Conservation (phyloP, 53 echinoderm and acorn worm species). For the Holothuria leucospilota region DNA sequence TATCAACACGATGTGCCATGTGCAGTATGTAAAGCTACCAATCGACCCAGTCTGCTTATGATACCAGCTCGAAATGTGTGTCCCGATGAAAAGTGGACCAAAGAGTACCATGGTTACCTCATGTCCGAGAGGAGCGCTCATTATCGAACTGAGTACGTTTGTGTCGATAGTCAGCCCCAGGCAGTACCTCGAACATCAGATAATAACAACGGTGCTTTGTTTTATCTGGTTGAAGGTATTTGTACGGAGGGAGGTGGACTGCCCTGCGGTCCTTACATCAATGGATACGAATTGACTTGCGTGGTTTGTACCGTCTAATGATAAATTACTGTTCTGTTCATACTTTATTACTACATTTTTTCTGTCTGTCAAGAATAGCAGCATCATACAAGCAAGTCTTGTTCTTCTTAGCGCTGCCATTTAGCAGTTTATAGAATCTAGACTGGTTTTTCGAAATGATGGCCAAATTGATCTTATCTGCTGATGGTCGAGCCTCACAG, state of each 20-base stretch:
- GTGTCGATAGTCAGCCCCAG: conserved; percentile 48
- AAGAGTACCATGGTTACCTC: conserved; percentile 66
- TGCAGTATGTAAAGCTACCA: conserved; percentile 63
- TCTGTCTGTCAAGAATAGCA: too few relatives aligned
- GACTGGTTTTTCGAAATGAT: too few relatives aligned
- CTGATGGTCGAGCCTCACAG: too few relatives aligned
- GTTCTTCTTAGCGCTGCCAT: too few relatives aligned
- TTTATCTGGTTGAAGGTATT: conserved; percentile 63
- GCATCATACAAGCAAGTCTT: too few relatives aligned
- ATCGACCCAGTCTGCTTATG: conserved; percentile 56
- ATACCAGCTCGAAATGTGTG: conserved; percentile 72
- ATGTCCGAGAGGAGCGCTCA: conserved; percentile 25
- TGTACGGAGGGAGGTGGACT: conserved; percentile 45
- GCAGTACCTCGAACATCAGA: conserved; percentile 38
- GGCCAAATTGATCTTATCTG: too few relatives aligned
- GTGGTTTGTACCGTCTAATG: conserved; percentile 62
- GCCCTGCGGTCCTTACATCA: conserved; percentile 59
- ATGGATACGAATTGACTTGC: conserved; percentile 72
- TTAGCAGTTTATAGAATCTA: too few relatives aligned
- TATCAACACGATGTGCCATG: conserved; percentile 38
- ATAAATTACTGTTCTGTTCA: too few relatives aligned
- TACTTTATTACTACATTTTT: too few relatives aligned
- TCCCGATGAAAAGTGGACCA: conserved; percentile 61
- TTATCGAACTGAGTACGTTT: conserved; percentile 46
- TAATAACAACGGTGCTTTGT: conserved; percentile 46